These are phyloP conservation scores for Gila robusta DNA, from an alignment of 2,797 vertebrate genomes.

Conservation along the genomic window DNA sequence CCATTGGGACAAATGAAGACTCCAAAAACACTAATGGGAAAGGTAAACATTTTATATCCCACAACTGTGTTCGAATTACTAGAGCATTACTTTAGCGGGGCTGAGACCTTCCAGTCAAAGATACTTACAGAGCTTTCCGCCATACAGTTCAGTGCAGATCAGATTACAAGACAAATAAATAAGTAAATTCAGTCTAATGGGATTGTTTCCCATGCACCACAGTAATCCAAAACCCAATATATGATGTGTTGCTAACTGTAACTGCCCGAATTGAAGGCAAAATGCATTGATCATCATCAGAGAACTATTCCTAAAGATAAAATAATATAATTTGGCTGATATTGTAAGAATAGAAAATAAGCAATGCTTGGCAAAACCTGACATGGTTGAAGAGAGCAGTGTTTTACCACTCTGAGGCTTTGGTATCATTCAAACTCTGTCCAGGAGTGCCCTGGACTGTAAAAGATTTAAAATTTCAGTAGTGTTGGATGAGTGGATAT, in stretches of 20 bases:
- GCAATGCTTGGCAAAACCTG: neutral
- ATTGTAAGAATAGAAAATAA: neutral
- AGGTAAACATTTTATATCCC: conserved; percentile 36
- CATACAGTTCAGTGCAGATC: neutral
- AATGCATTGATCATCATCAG: neutral
- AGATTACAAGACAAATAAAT: neutral
- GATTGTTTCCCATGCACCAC: neutral
- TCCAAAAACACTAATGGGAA: conserved; percentile 20
- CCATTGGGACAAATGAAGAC: conserved; percentile 30
- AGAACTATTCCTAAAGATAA: neutral
- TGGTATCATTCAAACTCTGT: neutral
- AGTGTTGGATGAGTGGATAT: conserved; percentile 40
- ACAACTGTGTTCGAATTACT: conserved; percentile 1
- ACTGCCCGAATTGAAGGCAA: neutral
- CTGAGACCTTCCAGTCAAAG: conserved; percentile 20
- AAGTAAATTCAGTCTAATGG: neutral
- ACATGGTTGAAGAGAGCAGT: neutral
- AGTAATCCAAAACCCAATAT: neutral
- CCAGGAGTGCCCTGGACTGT: neutral
- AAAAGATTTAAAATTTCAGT: conserved; percentile 36
- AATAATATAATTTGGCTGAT: neutral
- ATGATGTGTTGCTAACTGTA: neutral
- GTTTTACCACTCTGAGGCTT: neutral
- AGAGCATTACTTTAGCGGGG: neutral
- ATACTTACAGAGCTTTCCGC: neutral